A percentile compares a stretch with the other conserved stretches of the same genome.
Conservation (phyloP, 2,797 vertebrate genomes). For the Acanthurus tractus region DNA sequence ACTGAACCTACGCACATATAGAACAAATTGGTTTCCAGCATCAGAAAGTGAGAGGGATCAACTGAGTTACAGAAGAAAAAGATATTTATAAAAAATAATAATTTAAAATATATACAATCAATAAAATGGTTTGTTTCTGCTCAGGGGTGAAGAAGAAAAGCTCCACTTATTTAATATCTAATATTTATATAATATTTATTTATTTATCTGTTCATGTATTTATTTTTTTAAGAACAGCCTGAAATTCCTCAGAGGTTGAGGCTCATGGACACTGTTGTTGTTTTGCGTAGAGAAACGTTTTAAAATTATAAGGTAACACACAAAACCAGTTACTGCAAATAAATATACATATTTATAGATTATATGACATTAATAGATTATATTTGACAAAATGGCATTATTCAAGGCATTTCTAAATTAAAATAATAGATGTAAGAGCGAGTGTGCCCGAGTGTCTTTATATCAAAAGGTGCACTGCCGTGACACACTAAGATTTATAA, state of each 20-base stretch:
- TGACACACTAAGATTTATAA: conserved; percentile 14
- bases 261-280: conserved; percentile 63
- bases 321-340: conserved; percentile 31
- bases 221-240: conserved; percentile 26
- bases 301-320: conserved; percentile 12
- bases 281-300: conserved; percentile 20
- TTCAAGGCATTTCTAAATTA: conserved; percentile 30
- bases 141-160: conserved; percentile 54
- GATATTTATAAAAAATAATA: conserved; percentile 1
- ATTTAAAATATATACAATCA: conserved; percentile 28
- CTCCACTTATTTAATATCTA: conserved; percentile 1
- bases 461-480: conserved; percentile 52
- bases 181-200: neutral
- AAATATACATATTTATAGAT: conserved; percentile 25
- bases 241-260: conserved; percentile 56
- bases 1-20: too few relatives aligned
- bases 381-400: conserved; percentile 29
- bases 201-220: neutral
- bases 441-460: neutral
- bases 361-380: conserved; percentile 22
- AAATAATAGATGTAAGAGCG: neutral
- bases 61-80: neutral
- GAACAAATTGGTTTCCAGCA: too few relatives aligned
- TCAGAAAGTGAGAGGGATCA: too few relatives aligned
- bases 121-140: conserved; percentile 69